A percentile compares a stretch with the other conserved stretches of the same genome.
phyloP scores from a whole-genome alignment of 2,888 invertebrate species.

The Parthenolecanium corni region DNA sequence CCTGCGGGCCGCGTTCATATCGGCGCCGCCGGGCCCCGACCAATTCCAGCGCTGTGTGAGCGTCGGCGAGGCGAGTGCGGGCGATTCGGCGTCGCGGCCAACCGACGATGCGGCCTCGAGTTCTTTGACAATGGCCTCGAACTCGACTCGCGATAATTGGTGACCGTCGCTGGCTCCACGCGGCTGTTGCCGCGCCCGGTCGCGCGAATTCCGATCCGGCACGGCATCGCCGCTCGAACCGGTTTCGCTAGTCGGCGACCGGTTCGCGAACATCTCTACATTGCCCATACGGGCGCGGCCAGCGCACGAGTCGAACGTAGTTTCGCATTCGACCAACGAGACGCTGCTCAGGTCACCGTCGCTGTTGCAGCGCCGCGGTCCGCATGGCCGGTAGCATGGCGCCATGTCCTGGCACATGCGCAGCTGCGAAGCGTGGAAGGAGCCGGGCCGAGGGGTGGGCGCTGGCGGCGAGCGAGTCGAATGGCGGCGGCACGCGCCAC shows the following conservation, averaged over 20 bases:
- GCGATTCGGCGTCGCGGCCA: not conserved
- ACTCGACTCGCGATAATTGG: constrained; percentile 34
- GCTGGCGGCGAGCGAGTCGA: not conserved
- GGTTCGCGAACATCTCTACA: not conserved
- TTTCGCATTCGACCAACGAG: constrained; percentile 16
- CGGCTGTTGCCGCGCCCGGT: not conserved
- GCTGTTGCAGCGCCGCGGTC: not conserved
- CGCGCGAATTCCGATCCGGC: not conserved
- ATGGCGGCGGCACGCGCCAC: too few species aligned
- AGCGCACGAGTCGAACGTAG: constrained; percentile 4
- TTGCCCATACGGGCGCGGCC: not conserved
- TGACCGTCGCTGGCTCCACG: not conserved
- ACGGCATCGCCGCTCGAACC: not conserved
- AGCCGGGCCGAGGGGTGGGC: not conserved
- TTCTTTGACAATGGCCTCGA: constrained; percentile 34
- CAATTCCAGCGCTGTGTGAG: constrained; percentile 3
- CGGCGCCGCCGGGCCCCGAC: constrained; percentile 2
- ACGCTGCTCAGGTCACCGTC: constrained; percentile 3
- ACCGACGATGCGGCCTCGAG: constrained; percentile 48
- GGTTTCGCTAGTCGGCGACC: not conserved
- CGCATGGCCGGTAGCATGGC: constrained; percentile 30
- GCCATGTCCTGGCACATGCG: constrained; percentile 35
- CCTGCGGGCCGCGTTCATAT: not conserved
- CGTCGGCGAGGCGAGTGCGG: constrained; percentile 10
- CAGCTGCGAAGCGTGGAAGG: constrained; percentile 32